phyloP scores from a whole-genome alignment of 2,113 vertebrate species.

The Sisor rabdophorus region DNA sequence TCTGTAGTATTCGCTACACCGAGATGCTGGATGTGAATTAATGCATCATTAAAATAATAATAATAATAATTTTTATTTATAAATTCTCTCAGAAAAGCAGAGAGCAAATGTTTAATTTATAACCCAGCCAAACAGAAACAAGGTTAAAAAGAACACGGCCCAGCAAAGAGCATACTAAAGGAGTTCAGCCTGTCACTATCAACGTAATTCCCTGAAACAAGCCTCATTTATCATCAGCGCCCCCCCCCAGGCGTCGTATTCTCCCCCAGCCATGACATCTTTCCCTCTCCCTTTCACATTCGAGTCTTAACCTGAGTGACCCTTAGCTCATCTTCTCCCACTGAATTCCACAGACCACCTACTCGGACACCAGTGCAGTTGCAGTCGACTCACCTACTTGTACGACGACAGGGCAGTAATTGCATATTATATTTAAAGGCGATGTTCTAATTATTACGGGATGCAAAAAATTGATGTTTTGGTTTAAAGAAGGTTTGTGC shows the following conservation, averaged over 20 bases:
- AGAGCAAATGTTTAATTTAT: background rate
- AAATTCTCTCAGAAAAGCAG: no score
- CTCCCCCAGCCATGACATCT: constrained; percentile 21
- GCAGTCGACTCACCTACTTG: background rate
- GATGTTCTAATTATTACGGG: background rate
- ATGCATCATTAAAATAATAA: background rate
- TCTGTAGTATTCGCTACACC: background rate
- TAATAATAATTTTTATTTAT: background rate
- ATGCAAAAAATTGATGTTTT: background rate
- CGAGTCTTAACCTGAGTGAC: constrained; percentile 6
- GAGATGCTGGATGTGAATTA: background rate
- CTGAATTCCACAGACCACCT: background rate
- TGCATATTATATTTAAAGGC: background rate
- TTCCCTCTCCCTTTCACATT: constrained; percentile 15
- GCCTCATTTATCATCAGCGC: constrained; percentile 44
- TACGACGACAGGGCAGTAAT: background rate
- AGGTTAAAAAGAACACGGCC: constrained; percentile 8
- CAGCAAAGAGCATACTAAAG: constrained; percentile 16
- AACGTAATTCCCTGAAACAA: constrained; percentile 50
- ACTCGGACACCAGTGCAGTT: background rate
- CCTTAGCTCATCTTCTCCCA: constrained; percentile 1
- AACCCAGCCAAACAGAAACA: constrained; percentile 1
- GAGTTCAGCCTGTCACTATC: constrained; percentile 37
- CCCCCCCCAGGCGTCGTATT: constrained; percentile 22
- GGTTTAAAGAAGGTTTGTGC: no score